Base-by-base conservation (phyloP, 2,797 vertebrate genomes). In the Chanos chanos region DNA sequence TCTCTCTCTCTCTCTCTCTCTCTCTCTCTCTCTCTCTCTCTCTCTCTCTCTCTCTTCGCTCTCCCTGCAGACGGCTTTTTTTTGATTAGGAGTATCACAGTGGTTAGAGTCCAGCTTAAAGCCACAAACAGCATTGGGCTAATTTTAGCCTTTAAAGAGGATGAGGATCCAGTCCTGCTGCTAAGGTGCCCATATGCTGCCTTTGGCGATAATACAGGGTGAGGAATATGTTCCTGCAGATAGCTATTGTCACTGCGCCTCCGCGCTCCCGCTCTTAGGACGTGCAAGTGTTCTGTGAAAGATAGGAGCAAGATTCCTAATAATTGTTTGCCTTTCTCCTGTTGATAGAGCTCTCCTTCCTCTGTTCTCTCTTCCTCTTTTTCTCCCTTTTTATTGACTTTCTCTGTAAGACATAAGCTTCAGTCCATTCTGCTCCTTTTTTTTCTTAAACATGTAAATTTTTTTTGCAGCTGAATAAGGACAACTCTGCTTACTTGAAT, bases 81-180 rank as follows among this genome's bases (percentile, higher is more conserved):
- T 58, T 71, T 65, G 74, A 90, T 87, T 84, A 87, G 86, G 79
- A 82, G 76, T 88, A 86, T 90, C 79, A 66, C 84, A 72, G 82
- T 80, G 85, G 86, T 88, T 86, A 52, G 75, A 90, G 87, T 91
- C 78, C 85, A 89, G 89, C 83, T 85, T 83, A 85, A 81, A 81
- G 86, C 86, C 88, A 87, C 89, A 91, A 88, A 91, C 88, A 89
- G 86, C 83, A 81, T 89, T 88, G 92, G 87, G 91, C 94, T 98
- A 97, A 97, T 96, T 97, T 96, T 97, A 96, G 92, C 89, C 86
- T 91, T 85, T 89, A 96, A 95, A 95, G 93, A 93, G 93, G 93
- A 96, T 96, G 91, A 94, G 92, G 92, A 95, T 94, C 94, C 97
- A 93, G 92, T 91, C 92, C 89, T 92, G 86, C 91, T 89, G 91